Evolutionary conservation across 2,888 invertebrate species (phyloP).

Genomic region (Cheilosia impressa): DNA sequence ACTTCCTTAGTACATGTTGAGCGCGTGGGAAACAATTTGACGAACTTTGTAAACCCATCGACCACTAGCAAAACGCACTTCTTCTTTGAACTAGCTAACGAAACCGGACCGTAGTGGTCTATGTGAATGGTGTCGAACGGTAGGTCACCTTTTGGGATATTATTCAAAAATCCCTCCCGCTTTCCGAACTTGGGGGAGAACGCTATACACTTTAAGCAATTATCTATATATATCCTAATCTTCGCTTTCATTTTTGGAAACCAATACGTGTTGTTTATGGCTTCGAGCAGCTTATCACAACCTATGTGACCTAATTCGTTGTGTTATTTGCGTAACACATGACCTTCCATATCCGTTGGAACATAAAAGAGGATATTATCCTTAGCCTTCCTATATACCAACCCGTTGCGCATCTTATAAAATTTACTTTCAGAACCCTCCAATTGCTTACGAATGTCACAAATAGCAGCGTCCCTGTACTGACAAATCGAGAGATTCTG

Average conservation of each 20-base stretch:
- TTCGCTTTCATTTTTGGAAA: constrained; percentile 55
- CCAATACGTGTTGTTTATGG: constrained; percentile 47
- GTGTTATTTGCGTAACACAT: constrained; percentile 34
- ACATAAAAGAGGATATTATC: constrained; percentile 49
- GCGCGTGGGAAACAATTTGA: constrained; percentile 45
- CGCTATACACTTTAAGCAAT: constrained; percentile 52
- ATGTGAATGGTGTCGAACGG: constrained; percentile 76
- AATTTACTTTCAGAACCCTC: constrained; percentile 32
- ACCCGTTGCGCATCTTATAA: constrained; percentile 61
- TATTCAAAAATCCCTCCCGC: constrained; percentile 76
- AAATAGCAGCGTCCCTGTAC: constrained; percentile 3
- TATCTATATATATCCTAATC: constrained; percentile 33
- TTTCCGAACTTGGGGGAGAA: constrained; percentile 43
- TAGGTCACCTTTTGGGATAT: constrained; percentile 76
- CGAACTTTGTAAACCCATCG: constrained; percentile 63
- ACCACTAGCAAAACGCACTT: constrained; percentile 49
- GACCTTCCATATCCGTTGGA: constrained; percentile 42
- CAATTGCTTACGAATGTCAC: constrained; percentile 8
- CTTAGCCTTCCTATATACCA: constrained; percentile 51
- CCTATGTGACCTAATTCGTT: constrained; percentile 50
- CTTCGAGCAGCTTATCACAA: constrained; percentile 22
- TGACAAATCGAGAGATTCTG: constrained; percentile 39
- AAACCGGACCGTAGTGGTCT: constrained; percentile 56
- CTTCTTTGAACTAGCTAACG: constrained; percentile 42
- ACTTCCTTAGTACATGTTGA: constrained; percentile 75